Conservation (phyloP, 1,140 invertebrate genomes). For the Teleopsis dalmanni region DNA sequence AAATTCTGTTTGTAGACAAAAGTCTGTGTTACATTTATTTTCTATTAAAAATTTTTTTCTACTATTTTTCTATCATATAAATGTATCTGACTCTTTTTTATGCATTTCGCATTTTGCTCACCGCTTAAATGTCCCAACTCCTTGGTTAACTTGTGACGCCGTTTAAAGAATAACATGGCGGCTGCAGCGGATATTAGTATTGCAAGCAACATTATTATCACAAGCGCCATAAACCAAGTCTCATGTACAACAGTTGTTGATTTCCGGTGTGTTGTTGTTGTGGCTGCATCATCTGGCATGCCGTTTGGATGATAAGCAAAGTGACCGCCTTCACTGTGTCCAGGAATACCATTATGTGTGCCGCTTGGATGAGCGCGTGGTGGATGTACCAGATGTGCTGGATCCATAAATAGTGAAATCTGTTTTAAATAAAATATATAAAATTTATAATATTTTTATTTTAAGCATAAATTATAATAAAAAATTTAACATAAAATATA, state of each 20-base stretch:
- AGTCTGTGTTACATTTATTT: too few species aligned
- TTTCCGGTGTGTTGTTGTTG: constrained; percentile 37
- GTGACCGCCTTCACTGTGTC: constrained; percentile 24
- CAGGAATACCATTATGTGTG: constrained; percentile 17
- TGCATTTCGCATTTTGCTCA: too few species aligned
- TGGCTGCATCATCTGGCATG: constrained; percentile 25
- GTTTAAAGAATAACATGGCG: constrained; percentile 54
- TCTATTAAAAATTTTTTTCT: too few species aligned
- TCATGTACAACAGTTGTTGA: constrained; percentile 51
- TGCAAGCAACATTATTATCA: constrained; percentile 54
- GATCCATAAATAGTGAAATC: constrained; percentile 53
- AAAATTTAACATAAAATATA: not conserved
- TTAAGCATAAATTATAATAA: not conserved
- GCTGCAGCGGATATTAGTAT: constrained; percentile 60
- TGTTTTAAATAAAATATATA: constrained; percentile 12
- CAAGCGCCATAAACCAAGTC: constrained; percentile 68
- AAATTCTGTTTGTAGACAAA: too few species aligned
- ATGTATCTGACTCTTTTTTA: too few species aligned
- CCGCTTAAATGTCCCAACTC: constrained; percentile 52
- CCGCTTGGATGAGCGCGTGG: constrained; percentile 50
- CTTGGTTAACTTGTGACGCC: constrained; percentile 54
- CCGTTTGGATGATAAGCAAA: constrained; percentile 25
- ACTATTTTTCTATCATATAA: too few species aligned
- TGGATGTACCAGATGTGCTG: constrained; percentile 49
- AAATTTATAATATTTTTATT: too few species aligned